Percentiles rank a stretch among this genome's conserved stretches.
Evolutionary conservation across 2,888 invertebrate genomes (phyloP).

Genomic region (Pterostichus madidus): DNA sequence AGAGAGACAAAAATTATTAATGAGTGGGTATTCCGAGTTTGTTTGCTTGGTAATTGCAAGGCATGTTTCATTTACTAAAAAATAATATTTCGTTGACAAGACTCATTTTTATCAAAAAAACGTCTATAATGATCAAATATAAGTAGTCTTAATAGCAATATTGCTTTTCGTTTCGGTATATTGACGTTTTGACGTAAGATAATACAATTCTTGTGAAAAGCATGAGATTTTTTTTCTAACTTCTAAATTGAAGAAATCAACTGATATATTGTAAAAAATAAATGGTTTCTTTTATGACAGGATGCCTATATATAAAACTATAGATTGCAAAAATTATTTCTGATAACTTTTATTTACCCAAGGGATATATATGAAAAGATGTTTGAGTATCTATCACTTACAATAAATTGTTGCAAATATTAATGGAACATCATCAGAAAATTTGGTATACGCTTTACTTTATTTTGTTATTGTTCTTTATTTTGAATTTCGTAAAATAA

Average conservation of each 20-base stretch:
- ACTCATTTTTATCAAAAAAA: slow-evolving; percentile 15
- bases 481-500: no score
- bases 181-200: slow-evolving; percentile 49
- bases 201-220: slow-evolving; percentile 33
- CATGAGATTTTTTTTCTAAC: slow-evolving; percentile 13
- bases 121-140: slow-evolving; percentile 25
- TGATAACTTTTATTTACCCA: slow-evolving; percentile 23
- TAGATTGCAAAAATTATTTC: slow-evolving; percentile 21
- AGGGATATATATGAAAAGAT: no score
- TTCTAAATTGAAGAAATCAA: slow-evolving; percentile 23
- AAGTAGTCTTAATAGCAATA: slow-evolving; percentile 35
- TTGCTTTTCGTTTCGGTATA: slow-evolving; percentile 32
- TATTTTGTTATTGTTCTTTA: no score
- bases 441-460: no score
- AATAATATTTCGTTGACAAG: slow-evolving; percentile 6
- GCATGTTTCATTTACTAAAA: background rate
- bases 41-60: background rate
- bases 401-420: no score
- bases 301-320: slow-evolving; percentile 19
- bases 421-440: no score
- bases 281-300: slow-evolving; percentile 23
- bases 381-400: no score
- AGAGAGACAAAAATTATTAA: no score
- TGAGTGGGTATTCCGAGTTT: background rate
- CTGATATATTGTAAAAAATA: slow-evolving; percentile 43